Evolutionary conservation across 2,113 vertebrate species (phyloP), one percentile per base, ranked within the genome.

Genomic region (Bettongia penicillata): DNA sequence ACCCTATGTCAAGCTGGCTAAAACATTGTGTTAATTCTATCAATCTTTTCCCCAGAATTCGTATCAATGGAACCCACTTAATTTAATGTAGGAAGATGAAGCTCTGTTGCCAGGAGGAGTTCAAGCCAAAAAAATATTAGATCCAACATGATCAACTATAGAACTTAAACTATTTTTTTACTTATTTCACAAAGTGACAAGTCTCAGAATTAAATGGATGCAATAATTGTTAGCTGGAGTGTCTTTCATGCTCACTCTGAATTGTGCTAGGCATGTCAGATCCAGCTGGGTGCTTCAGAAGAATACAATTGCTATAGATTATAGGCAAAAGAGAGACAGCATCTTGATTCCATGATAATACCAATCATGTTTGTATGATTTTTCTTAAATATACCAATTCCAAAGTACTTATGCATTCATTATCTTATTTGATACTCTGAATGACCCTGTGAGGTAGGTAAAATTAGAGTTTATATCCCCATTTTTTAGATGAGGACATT

Each of bases 91-190:
- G 50, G 19, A 25, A 91, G 10, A 57, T 43, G 68, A 84, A 84
- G n/a, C 68, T 84, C 68, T 94, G 91, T 43, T 28, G 14, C 0
- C 89, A 52, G 43, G 91, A 28, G 93, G 95, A 93, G 93, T 22
- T 92, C 91, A 96, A 89, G 25, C 3, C 48, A 91, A 89, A 90
- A 96, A 93, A 93, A 90, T 51, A 90, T 57, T 90, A 95, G 24
- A 24, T 43, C 25, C 28, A 92, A 26, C 12, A 1, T 90, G 90
- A 89, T 57, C 90, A 89, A 77, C 22, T 31, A 37, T 8, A 53
- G 37, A 91, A 91, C n/a, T 84, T 43, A 91, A 93, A 57, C 37
- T 43, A 84, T 93, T 61, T 7, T 95, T 95, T 91, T n/a, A 91
- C 6, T 50, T 89, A 68, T 53, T 91, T 52, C 68, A 93, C 91